Base-by-base conservation (phyloP, 2,113 vertebrate genomes). In the Colinus virginianus region DNA sequence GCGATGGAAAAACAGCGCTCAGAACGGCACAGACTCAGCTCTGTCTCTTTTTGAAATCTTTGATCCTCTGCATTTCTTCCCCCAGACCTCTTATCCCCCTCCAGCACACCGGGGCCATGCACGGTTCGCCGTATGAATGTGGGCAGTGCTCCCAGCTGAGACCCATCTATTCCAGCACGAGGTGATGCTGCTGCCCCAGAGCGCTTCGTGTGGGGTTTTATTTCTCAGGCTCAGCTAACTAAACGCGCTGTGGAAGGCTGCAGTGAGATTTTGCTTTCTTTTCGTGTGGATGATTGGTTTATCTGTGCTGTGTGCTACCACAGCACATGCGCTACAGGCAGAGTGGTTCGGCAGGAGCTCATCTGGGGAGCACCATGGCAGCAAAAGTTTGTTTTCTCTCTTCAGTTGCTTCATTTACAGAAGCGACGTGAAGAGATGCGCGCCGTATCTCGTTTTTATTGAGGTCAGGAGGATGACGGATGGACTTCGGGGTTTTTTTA, bases 401-500 rank as follows among this genome's bases (percentile, higher is more conserved):
- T 30, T n/a, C 0, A 90, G 51, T 92, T 81, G 36, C 69, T 94
- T 86, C 58, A 8, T 48, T 90, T 87, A 21, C 74, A 64, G 62
- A 87, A 81, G 63, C 58, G 76, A 88, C 70, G 46, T 87, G 88
- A 84, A 93, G 84, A 92, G 90, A 89, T 88, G 40, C 6, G 45
- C 25, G 45, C 83, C 71, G 28, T 69, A 68, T 90, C 63, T 46
- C 86, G 61, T 88, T 71, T 74, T 92, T 80, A 94, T 95, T 88
- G 95, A 92, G 94, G 92, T 95, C 92, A 93, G 94, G 80, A 82
- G 92, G 78, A 93, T 94, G 95, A 93, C 93, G 88, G 93, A 56
- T 70, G 19, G 43, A 88, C 85, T 88, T 70, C 4, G 12, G 86
- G 67, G 61, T 84, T 68, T 87, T 91, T 90, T 81, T 78, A 75